Percentiles rank a stretch among this genome's conserved stretches.
These are phyloP conservation scores for Meloidogyne exigua DNA, from an alignment of 1,140 invertebrate genomes.

Conservation along the genomic window DNA sequence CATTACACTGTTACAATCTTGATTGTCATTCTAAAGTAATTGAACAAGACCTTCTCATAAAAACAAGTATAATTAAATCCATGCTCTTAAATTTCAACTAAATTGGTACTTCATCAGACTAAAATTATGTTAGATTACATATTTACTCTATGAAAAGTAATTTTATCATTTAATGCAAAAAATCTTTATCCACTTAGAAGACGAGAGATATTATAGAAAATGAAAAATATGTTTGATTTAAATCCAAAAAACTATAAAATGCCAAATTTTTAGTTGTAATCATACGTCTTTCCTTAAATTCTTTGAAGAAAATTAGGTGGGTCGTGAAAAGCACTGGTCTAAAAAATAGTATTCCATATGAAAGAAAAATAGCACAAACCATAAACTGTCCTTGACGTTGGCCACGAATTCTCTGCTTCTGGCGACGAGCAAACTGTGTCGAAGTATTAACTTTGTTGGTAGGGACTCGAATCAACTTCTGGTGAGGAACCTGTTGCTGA, in stretches of 20 bases:
- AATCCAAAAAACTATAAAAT: not conserved
- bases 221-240: not conserved
- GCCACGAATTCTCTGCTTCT: not conserved
- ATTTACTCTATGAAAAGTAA: no score
- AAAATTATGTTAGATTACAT: no score
- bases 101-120: no score
- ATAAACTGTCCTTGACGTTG: not conserved
- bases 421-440: not conserved
- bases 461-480: not conserved
- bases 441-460: not conserved
- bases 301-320: conserved; percentile 46
- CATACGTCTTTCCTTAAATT: not conserved
- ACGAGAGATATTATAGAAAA: not conserved
- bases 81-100: no score
- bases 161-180: no score
- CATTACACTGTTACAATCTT: not conserved
- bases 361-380: not conserved
- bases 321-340: conserved; percentile 43
- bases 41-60: no score
- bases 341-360: not conserved
- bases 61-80: no score
- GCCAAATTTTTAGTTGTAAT: not conserved
- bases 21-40: no score
- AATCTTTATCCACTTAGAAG: not conserved
- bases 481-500: conserved; percentile 6